Percentiles rank a stretch among this genome's conserved stretches.
phyloP scores from a whole-genome alignment of 92 coral and sea anemone species.

The Porites lobata region DNA sequence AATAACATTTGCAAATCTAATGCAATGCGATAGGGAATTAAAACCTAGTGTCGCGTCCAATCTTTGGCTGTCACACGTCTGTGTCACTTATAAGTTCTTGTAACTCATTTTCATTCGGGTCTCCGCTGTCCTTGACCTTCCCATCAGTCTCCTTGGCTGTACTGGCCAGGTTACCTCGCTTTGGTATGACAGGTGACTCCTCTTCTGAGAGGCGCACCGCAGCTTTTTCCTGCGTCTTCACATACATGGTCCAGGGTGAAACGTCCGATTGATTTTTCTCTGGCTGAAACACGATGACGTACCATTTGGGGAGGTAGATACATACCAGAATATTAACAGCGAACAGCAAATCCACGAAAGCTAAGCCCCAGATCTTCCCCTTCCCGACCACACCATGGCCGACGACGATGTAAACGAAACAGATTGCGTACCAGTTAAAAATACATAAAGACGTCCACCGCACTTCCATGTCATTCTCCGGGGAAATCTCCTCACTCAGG shows the following conservation, averaged over 20 bases:
- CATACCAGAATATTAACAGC: slow-evolving; percentile 82
- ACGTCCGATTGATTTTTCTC: slow-evolving; percentile 91
- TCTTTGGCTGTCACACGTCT: slow-evolving; percentile 36
- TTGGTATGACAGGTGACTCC: slow-evolving; percentile 79
- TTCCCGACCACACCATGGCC: slow-evolving; percentile 80
- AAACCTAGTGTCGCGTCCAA: neutral
- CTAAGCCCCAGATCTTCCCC: slow-evolving; percentile 83
- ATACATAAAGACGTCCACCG: slow-evolving; percentile 90
- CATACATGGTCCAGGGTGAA: slow-evolving; percentile 87
- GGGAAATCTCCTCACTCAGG: slow-evolving; percentile 80
- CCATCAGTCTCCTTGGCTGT: slow-evolving; percentile 33
- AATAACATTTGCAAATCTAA: slow-evolving; percentile 2
- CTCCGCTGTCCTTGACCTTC: slow-evolving; percentile 11
- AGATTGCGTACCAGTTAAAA: slow-evolving; percentile 82
- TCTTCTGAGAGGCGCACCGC: slow-evolving; percentile 84
- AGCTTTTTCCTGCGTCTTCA: slow-evolving; percentile 85
- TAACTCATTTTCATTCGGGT: slow-evolving; percentile 19
- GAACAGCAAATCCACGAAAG: slow-evolving; percentile 77
- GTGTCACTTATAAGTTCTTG: slow-evolving; percentile 43
- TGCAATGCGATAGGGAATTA: neutral
- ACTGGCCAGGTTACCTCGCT: slow-evolving; percentile 52
- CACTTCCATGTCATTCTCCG: slow-evolving; percentile 89
- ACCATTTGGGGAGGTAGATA: slow-evolving; percentile 93
- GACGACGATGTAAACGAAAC: slow-evolving; percentile 85
- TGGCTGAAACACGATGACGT: slow-evolving; percentile 90